Percentiles rank a stretch among this genome's conserved stretches.
Evolutionary conservation across 2,888 invertebrate species (phyloP).

Genomic region (Microplitis deprimator): DNA sequence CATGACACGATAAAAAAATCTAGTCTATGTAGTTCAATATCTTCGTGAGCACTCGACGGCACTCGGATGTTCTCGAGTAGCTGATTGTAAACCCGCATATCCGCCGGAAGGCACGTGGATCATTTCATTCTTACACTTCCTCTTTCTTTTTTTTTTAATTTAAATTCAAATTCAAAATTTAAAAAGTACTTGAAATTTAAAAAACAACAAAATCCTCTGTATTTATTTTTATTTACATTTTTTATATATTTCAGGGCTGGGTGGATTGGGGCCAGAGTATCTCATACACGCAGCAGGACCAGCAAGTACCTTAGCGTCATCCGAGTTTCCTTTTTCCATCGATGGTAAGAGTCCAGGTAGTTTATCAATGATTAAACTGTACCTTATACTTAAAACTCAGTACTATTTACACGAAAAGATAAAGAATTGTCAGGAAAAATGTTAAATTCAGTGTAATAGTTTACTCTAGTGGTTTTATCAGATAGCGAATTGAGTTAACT

Average conservation of each 20-base stretch:
- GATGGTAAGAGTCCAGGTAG: slow-evolving; percentile 78
- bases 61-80: neutral
- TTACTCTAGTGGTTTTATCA: neutral
- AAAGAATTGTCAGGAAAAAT: too few species aligned
- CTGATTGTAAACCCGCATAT: slow-evolving; percentile 5
- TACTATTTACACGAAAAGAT: too few species aligned
- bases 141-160: neutral
- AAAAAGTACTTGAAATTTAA: too few species aligned
- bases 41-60: neutral
- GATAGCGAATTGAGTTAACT: neutral
- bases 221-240: neutral
- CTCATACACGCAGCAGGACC: slow-evolving; percentile 73
- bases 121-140: neutral
- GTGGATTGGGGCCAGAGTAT: slow-evolving; percentile 70
- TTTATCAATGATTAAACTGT: neutral
- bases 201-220: too few species aligned
- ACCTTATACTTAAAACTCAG: neutral
- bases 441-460: neutral
- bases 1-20: neutral
- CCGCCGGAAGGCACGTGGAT: neutral
- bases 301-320: slow-evolving; percentile 83
- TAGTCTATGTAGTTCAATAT: neutral
- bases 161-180: too few species aligned
- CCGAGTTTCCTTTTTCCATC: slow-evolving; percentile 91
- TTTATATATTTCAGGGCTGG: slow-evolving; percentile 61